A percentile compares a stretch with the other conserved stretches of the same genome.
These are phyloP conservation scores for Cichladusa arquata DNA, from an alignment of 2,113 vertebrate species.

Conservation along the genomic window DNA sequence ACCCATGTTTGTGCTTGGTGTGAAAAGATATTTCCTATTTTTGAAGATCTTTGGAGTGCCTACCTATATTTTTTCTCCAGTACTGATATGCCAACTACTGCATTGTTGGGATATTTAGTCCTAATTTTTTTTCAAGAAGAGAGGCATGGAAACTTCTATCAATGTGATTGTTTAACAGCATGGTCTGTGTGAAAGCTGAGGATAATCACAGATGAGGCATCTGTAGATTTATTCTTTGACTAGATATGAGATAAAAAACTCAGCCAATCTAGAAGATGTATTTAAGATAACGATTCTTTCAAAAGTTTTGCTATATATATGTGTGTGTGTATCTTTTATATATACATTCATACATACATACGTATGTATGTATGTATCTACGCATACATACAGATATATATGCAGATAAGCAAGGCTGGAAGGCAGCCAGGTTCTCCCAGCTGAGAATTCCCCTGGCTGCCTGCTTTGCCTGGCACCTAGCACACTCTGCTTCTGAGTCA, in stretches of 20 bases:
- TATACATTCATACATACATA: background rate
- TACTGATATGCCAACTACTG: background rate
- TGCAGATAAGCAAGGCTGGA: background rate
- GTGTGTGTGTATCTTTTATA: background rate
- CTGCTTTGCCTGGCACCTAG: background rate
- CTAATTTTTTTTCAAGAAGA: background rate
- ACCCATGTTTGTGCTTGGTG: background rate
- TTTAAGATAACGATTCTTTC: background rate
- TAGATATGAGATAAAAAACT: background rate
- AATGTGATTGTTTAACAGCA: background rate
- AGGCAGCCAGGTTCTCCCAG: constrained; percentile 21
- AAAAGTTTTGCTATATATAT: background rate
- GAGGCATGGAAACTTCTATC: background rate
- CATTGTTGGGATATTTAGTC: background rate
- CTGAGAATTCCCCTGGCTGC: constrained; percentile 31
- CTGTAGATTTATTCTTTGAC: background rate
- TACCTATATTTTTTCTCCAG: background rate
- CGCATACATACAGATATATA: background rate
- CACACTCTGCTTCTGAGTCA: background rate
- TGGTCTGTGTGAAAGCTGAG: background rate
- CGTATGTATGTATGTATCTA: too few species aligned
- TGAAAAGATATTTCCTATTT: background rate
- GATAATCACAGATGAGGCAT: background rate
- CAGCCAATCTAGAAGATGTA: background rate
- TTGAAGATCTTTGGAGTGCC: background rate